Evolutionary conservation across 1,140 invertebrate genomes (phyloP), one percentile per base, ranked within the genome.

Genomic region (Aphelenchoides fujianensis): DNA sequence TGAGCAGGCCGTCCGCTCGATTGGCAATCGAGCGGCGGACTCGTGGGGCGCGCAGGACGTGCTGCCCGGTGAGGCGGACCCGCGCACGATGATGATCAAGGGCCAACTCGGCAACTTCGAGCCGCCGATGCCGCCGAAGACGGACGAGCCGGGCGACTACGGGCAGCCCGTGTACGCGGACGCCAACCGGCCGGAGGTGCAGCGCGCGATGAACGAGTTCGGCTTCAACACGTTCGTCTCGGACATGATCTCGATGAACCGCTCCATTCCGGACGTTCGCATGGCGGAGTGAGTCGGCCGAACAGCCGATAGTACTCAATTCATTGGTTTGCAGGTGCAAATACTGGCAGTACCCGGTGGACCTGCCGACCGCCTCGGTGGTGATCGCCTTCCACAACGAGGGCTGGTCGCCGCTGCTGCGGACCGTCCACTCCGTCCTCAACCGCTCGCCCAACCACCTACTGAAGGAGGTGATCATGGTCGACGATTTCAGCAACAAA

Each of bases 401-500:
- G 86, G 95, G 95, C 1, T 97, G 92, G 89, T 92, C 92, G 0
- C 93, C 95, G 1, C 87, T 98, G 12, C 88, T 98, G 87, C 87
- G 95, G 74, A 98, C 95, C n/a, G 93, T 98, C 0, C 94, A 98
- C 84, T 92, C 92, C 74, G 92, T 99, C 2, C 90, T 98, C 28
- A 92, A 97, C 79, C 89, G 93, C 68, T 92, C 93, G 0, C 96
- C 95, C 0, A 89, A 90, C 2, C 88, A 95, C 81, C 88, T 96
- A 74, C 87, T 98, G 0, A 90, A 97, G 84, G 96, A 98, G 89
- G 89, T 98, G 80, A 88, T 98, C n/a, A 87, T 99, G 78, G 95
- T 98, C 0, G 96, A 99, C 87, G 96, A 99, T 85, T 97, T 89
- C 85, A 97, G 94, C 76, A 91, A 95, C 85, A 98, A 97, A 89